A percentile compares a stretch with the other conserved stretches of the same genome.
phyloP scores from a whole-genome alignment of 2,888 invertebrate genomes.

The Magallana nippona region DNA sequence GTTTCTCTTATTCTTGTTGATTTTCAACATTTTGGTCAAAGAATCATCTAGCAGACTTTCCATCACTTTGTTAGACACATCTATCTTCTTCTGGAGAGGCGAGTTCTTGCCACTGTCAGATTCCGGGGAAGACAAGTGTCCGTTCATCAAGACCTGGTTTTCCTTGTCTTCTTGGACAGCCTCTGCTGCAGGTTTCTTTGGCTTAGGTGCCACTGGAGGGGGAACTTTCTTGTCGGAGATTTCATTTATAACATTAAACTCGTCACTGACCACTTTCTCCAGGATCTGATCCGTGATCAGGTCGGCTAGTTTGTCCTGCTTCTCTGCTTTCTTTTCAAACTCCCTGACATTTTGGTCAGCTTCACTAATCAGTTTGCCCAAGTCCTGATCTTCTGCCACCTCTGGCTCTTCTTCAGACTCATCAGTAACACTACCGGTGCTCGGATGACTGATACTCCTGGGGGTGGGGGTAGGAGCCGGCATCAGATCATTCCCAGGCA shows the following conservation, averaged over 20 bases:
- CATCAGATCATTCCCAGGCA: slow-evolving; percentile 67
- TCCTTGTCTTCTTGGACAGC: slow-evolving; percentile 40
- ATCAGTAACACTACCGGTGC: slow-evolving; percentile 50
- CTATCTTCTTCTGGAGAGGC: slow-evolving; percentile 39
- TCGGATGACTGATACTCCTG: slow-evolving; percentile 40
- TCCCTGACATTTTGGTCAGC: slow-evolving; percentile 58
- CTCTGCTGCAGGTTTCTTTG: slow-evolving; percentile 49
- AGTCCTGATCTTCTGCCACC: slow-evolving; percentile 53
- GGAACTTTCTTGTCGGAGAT: slow-evolving; percentile 61
- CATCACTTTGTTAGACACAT: slow-evolving; percentile 63
- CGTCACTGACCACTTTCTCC: slow-evolving; percentile 65
- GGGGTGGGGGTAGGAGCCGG: slow-evolving; percentile 50
- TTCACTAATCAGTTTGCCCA: slow-evolving; percentile 56
- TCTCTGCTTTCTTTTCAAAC: slow-evolving; percentile 51
- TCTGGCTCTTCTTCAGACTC: slow-evolving; percentile 51
- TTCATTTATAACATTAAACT: slow-evolving; percentile 60
- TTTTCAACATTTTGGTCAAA: slow-evolving; percentile 72
- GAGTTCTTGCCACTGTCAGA: slow-evolving; percentile 38
- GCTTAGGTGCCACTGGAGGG: slow-evolving; percentile 65
- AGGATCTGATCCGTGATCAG: slow-evolving; percentile 71
- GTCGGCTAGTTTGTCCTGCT: slow-evolving; percentile 61
- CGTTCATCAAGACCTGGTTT: slow-evolving; percentile 35
- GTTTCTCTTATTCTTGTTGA: slow-evolving; percentile 60
- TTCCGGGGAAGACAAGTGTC: slow-evolving; percentile 30
- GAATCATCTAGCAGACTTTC: slow-evolving; percentile 73